Evolutionary conservation across 2,888 invertebrate genomes (phyloP).

Genomic region (Chymomyza procnemis): DNA sequence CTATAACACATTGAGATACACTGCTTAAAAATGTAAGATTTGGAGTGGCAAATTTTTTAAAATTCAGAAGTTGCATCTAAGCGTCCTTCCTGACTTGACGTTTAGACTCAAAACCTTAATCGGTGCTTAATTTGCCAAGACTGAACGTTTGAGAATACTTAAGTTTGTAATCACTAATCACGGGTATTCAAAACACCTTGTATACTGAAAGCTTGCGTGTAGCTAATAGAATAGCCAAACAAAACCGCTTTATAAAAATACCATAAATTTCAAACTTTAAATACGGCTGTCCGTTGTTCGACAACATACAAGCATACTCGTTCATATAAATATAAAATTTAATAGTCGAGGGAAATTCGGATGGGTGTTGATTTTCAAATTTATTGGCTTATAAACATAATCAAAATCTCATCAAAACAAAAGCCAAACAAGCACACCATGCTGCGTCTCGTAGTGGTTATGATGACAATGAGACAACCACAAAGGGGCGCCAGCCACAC

Average conservation of each 20-base stretch:
- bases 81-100: too few species aligned
- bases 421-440: constrained; percentile 32
- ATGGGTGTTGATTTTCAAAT: constrained; percentile 42
- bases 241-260: neutral
- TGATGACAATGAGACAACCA: constrained; percentile 37
- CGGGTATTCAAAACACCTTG: neutral
- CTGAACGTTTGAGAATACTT: neutral
- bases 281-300: constrained; percentile 37
- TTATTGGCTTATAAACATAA: constrained; percentile 67
- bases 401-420: constrained; percentile 70
- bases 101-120: neutral
- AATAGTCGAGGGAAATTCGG: constrained; percentile 3
- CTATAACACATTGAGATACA: too few species aligned
- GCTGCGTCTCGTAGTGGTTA: constrained; percentile 35
- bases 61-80: too few species aligned
- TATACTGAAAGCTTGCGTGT: neutral
- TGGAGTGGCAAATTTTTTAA: too few species aligned
- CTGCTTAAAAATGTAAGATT: too few species aligned
- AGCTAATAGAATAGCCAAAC: neutral
- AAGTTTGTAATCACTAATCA: neutral
- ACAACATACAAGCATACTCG: constrained; percentile 29
- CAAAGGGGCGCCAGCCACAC: constrained; percentile 26
- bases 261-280: constrained; percentile 54
- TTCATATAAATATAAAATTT: constrained; percentile 13
- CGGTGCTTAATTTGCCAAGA: neutral